Evolutionary conservation across 2,888 invertebrate genomes (phyloP).

Genomic region (Oligia strigilis): DNA sequence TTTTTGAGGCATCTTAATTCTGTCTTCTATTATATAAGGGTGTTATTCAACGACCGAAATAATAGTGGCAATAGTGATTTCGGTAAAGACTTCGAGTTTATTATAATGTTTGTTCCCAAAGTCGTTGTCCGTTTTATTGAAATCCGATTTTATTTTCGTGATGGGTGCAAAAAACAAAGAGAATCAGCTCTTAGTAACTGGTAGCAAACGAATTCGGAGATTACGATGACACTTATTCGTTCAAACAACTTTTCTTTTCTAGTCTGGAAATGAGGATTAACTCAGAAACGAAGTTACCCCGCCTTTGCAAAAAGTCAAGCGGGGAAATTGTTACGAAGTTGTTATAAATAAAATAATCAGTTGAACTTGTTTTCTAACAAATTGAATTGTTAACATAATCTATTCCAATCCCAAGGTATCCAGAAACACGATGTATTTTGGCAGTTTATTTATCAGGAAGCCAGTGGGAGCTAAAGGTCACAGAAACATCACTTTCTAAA

Average conservation of each 20-base stretch:
- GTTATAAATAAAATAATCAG: conserved; percentile 47
- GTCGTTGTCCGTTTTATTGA: conserved; percentile 61
- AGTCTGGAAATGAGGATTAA: conserved; percentile 35
- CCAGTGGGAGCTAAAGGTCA: not conserved
- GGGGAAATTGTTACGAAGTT: conserved; percentile 44
- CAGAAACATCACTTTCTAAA: conserved; percentile 4
- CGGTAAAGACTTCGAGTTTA: conserved; percentile 49
- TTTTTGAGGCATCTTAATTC: conserved; percentile 23
- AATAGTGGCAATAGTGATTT: conserved; percentile 55
- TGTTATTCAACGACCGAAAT: conserved; percentile 41
- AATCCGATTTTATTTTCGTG: conserved; percentile 53
- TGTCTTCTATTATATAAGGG: conserved; percentile 39
- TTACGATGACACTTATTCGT: conserved; percentile 36
- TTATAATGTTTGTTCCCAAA: conserved; percentile 49
- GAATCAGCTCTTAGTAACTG: conserved; percentile 38
- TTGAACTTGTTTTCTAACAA: conserved; percentile 5
- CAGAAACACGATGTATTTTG: not conserved
- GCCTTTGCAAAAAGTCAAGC: conserved; percentile 34
- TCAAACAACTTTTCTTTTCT: conserved; percentile 48
- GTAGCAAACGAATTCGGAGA: conserved; percentile 45
- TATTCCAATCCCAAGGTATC: not conserved
- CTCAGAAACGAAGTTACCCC: conserved; percentile 44
- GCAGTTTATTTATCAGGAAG: not conserved
- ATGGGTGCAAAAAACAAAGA: conserved; percentile 44
- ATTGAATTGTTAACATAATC: not conserved